Conservation (phyloP, 1,140 invertebrate genomes). For the Pomphorhynchus laevis region DNA sequence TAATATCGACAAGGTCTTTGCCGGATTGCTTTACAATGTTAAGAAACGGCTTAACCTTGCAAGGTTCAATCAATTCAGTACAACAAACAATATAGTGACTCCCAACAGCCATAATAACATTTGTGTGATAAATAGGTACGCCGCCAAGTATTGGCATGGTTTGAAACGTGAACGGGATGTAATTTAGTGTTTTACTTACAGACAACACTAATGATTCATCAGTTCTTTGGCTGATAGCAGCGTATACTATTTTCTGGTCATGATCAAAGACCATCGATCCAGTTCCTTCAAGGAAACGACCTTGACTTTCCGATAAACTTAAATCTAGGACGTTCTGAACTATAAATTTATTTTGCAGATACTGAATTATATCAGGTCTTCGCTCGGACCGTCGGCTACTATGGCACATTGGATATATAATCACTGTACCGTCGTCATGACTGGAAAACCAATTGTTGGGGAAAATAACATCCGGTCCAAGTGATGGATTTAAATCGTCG, state of each 20-base stretch:
- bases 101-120: constrained; percentile 13
- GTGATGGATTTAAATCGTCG: constrained; percentile 10
- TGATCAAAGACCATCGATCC: constrained; percentile 13
- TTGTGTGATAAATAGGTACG: constrained; percentile 13
- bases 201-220: constrained; percentile 10
- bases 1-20: constrained; percentile 11
- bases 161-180: too few relatives aligned
- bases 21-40: constrained; percentile 9
- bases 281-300: constrained; percentile 13
- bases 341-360: constrained; percentile 4
- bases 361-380: constrained; percentile 4
- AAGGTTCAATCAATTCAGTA: constrained; percentile 12
- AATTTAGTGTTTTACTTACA: constrained; percentile 10
- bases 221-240: constrained; percentile 10
- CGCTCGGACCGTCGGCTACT: constrained; percentile 11
- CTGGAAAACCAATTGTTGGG: constrained; percentile 14
- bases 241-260: constrained; percentile 11
- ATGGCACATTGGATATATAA: constrained; percentile 12
- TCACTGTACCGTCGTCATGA: constrained; percentile 10
- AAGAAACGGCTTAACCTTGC: too few relatives aligned
- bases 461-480: constrained; percentile 13
- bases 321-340: constrained; percentile 10
- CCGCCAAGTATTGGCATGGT: not conserved
- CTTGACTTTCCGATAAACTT: constrained; percentile 8
- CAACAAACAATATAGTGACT: constrained; percentile 12